phyloP scores from a whole-genome alignment of 1,140 invertebrate genomes.

The Zaprionus vittiger region DNA sequence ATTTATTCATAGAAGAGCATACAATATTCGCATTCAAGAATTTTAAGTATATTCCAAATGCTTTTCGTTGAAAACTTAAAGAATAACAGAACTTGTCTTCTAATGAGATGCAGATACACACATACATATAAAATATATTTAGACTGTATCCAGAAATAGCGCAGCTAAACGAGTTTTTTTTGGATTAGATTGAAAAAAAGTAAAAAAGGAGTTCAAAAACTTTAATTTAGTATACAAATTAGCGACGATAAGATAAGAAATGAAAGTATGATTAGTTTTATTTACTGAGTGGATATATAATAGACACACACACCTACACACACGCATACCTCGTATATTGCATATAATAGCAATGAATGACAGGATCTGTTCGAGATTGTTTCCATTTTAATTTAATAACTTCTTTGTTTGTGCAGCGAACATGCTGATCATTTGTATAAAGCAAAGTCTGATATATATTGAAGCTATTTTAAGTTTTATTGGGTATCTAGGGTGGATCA shows the following conservation, averaged over 20 bases:
- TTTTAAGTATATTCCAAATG: not conserved
- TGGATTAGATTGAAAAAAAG: not conserved
- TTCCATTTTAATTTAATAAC: not conserved
- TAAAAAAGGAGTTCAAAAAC: too few relatives aligned
- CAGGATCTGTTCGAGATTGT: not conserved
- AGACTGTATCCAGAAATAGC: not conserved
- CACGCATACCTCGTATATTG: too few relatives aligned
- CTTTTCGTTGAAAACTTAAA: not conserved
- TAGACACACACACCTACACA: too few relatives aligned
- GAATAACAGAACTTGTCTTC: slow-evolving; percentile 8
- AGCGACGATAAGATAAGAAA: too few relatives aligned
- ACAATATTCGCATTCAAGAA: not conserved
- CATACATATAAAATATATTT: not conserved
- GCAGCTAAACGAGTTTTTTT: not conserved
- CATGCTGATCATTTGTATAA: not conserved
- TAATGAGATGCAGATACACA: slow-evolving; percentile 17
- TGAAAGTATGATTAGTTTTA: too few relatives aligned
- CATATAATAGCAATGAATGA: not conserved
- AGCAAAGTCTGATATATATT: not conserved
- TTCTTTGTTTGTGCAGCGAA: not conserved
- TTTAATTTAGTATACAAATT: too few relatives aligned
- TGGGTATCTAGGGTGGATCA: too few relatives aligned
- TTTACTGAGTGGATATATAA: too few relatives aligned
- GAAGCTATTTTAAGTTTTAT: too few relatives aligned
- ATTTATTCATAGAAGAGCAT: not conserved